Evolutionary conservation across 2,113 vertebrate genomes (phyloP), one percentile per base, ranked within the genome.

Genomic region (Malurus melanocephalus): DNA sequence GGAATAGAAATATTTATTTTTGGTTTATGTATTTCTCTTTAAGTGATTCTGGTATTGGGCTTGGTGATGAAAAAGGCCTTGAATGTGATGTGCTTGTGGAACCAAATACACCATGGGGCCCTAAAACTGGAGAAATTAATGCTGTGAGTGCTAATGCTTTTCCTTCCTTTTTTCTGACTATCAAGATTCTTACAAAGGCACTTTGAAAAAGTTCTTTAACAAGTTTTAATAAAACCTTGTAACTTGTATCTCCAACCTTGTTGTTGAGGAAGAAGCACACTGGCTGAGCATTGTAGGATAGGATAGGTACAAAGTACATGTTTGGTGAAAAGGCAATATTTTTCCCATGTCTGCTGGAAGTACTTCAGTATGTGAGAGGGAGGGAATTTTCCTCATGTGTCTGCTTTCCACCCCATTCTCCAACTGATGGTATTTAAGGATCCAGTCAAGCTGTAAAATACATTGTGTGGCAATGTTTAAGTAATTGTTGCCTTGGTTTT

Each of bases 81-180:
- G 98, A 99, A 80, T 98, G 97, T 93, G 98, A 99, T 61, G 96
- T 97, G 84, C 96, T 98, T 27, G 69, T 98, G 89, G 98, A 99
- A 85, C 97, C 98, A 35, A 98, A 96, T 15, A 91, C 98, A 17
- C 96, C 97, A 0, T 97, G 97, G 94, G 96, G 97, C 38, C 97
- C 97, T 61, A 98, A 97, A 96, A 91, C 95, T 49, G 98, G 97
- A 88, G 99, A 99, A 75, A 95, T 98, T 57, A 98, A 97, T 92
- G 96, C 98, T 65, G 99, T 99, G 79, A 98, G 99, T 98, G 23
- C 12, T 89, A 33, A 90, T 52, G 16, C 72, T 57, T 93, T 89
- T 28, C 42, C 17, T 30, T 3, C 12, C 10, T 23, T 61, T 18
- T 75, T 55, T 21, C 14, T 66, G 32, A 22, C 49, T 35, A 40